These are phyloP conservation scores for Gymnobelideus leadbeateri DNA, from an alignment of 2,113 vertebrate genomes.

Conservation along the genomic window DNA sequence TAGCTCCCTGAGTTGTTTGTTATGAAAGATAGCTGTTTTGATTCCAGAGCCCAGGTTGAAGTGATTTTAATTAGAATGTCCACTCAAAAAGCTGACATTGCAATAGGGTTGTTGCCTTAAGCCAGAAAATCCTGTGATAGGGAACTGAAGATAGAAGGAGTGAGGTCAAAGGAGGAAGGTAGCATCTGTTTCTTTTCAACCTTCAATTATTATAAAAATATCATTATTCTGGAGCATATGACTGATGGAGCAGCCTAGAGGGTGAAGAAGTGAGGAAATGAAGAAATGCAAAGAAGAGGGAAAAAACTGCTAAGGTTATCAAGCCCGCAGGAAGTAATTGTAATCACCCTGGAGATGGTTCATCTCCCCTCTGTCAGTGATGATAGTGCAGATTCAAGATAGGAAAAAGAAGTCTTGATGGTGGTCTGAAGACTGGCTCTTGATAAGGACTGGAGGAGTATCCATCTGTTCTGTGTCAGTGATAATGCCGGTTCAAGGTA, in stretches of 20 bases:
- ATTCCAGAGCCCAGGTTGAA: constrained; percentile 62
- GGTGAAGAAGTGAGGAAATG: constrained; percentile 18
- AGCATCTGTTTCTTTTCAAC: constrained; percentile 25
- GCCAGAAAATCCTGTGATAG: constrained; percentile 61
- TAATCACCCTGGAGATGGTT: constrained; percentile 26
- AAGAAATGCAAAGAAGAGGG: constrained; percentile 25
- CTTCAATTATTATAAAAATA: constrained; percentile 25
- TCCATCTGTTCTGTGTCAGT: constrained; percentile 26
- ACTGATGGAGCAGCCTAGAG: not conserved
- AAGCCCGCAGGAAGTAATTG: constrained; percentile 46
- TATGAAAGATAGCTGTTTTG: constrained; percentile 41
- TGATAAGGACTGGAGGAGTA: not conserved
- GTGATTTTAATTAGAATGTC: constrained; percentile 53
- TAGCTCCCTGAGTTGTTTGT: constrained; percentile 42
- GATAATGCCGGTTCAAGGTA: constrained; percentile 9
- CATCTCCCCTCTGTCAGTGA: not conserved
- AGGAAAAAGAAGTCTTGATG: not conserved
- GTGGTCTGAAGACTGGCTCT: not conserved
- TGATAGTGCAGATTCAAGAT: not conserved
- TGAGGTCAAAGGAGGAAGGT: not conserved
- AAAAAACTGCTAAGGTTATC: constrained; percentile 12
- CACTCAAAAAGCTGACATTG: constrained; percentile 61
- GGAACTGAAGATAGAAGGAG: constrained; percentile 27
- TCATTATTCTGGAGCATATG: constrained; percentile 1
- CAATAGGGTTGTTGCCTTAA: constrained; percentile 77